These are phyloP conservation scores for Enteromius viviparus DNA, from an alignment of 2,797 vertebrate genomes.

Conservation along the genomic window DNA sequence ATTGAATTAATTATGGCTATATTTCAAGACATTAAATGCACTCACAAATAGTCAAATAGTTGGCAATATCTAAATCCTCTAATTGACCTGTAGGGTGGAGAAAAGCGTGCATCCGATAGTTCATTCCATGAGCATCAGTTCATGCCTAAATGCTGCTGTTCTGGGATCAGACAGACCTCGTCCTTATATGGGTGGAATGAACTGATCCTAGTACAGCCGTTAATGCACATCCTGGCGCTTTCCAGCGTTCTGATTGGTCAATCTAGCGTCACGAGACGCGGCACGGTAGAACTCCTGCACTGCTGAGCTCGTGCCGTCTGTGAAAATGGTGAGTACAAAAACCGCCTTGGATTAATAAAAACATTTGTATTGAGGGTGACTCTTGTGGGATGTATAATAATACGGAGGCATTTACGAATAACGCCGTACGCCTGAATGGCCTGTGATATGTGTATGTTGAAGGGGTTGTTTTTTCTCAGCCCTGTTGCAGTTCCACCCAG, in stretches of 20 bases:
- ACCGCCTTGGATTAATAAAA: neutral
- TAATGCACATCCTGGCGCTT: neutral
- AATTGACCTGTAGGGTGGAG: neutral
- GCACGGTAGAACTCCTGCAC: constrained; percentile 44
- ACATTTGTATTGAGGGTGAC: neutral
- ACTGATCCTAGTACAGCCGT: constrained; percentile 21
- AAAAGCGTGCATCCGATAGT: neutral
- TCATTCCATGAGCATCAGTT: constrained; percentile 12
- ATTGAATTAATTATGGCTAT: neutral
- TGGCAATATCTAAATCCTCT: neutral
- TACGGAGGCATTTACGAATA: neutral
- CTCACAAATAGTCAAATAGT: neutral
- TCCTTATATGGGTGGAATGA: neutral
- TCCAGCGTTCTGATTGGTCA: constrained; percentile 56
- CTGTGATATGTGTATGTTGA: neutral
- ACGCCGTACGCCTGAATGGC: neutral
- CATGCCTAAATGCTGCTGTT: constrained; percentile 17
- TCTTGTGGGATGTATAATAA: neutral
- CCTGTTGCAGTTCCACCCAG: constrained; percentile 59
- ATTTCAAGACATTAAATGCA: neutral
- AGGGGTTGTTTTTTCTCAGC: constrained; percentile 28
- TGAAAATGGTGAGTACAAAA: constrained; percentile 67
- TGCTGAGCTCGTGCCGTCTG: constrained; percentile 56
- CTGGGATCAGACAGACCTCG: constrained; percentile 29
- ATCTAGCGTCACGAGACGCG: constrained; percentile 55